phyloP scores from a whole-genome alignment of 2,888 invertebrate species.

The Acleris emargana region DNA sequence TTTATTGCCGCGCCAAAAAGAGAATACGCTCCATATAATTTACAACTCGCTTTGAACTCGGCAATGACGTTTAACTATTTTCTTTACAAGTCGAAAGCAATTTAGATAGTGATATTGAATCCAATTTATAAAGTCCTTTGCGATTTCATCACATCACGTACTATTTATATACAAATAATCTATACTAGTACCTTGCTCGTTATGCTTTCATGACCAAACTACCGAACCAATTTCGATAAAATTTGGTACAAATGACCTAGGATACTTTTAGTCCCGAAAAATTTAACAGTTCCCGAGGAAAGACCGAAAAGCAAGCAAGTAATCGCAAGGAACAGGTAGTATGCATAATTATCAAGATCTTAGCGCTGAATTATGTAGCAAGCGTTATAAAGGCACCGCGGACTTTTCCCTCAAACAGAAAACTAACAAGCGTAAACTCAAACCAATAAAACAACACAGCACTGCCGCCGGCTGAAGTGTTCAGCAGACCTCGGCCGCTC shows the following conservation, averaged over 20 bases:
- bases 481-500: conserved; percentile 42
- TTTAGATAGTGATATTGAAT: conserved; percentile 42
- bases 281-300: too few relatives aligned
- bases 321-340: too few relatives aligned
- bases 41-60: conserved; percentile 65
- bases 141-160: conserved; percentile 36
- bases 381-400: conserved; percentile 59
- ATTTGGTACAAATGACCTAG: too few relatives aligned
- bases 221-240: too few relatives aligned
- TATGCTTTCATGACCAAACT: too few relatives aligned
- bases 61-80: conserved; percentile 56
- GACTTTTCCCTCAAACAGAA: conserved; percentile 64
- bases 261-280: too few relatives aligned
- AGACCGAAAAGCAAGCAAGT: too few relatives aligned
- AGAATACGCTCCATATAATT: conserved; percentile 59
- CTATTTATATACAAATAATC: too few relatives aligned
- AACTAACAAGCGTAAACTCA: conserved; percentile 72
- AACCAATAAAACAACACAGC: conserved; percentile 64
- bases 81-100: conserved; percentile 48
- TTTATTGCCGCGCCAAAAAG: conserved; percentile 59
- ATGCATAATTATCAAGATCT: too few relatives aligned
- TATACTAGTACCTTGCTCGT: too few relatives aligned
- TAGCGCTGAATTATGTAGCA: conserved; percentile 43
- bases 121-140: conserved; percentile 56
- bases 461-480: conserved; percentile 45